Evolutionary conservation across 2,888 invertebrate genomes (phyloP), one percentile per base, ranked within the genome.

Genomic region (Troides helena): DNA sequence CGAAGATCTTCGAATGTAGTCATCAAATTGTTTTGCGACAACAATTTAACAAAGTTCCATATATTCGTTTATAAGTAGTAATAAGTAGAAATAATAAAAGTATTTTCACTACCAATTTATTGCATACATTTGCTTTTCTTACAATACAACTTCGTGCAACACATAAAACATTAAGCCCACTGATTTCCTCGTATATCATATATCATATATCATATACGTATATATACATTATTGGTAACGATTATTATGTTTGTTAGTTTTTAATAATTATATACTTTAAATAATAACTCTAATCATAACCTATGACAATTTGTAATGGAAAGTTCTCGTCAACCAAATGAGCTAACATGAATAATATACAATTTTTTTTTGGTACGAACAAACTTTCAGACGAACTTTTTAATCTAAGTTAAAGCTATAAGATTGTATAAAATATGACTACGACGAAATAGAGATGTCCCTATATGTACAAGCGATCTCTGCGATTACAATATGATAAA

Each of bases 391-490:
- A 78, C 75, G 76, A 81, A 80, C 80, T 81, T 80, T 85, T 80
- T 79, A 80, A 83, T 73, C 83, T 90, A 87, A 81, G 77, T 90
- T 92, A 92, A 92, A 92, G 92, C 92, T 92, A 90, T 89, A 78
- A 79, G 30, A 85, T 84, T 69, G 84, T 87, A 82, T 88, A 87
- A 85, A 81, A 80, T 87, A 88, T 92, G 90, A 92, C 91, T 92
- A 89, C 78, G 86, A 82, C 82, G 83, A 86, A 86, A 84, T 78
- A 81, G 79, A 81, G 77, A 82, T 78, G 75, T 74, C 74, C 80
- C 77, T 82, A 81, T 86, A 84, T 85, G 76, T 84, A 83, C 81
- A 85, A 74, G 69, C 76, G 74, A 73, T 73, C 70, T 70, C 68
- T 14, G 39, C 10, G n/a, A 63, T 66, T 67, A 64, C 56, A 65